These are phyloP conservation scores for Diarsia mendica DNA, from an alignment of 2,888 invertebrate species.

Conservation along the genomic window DNA sequence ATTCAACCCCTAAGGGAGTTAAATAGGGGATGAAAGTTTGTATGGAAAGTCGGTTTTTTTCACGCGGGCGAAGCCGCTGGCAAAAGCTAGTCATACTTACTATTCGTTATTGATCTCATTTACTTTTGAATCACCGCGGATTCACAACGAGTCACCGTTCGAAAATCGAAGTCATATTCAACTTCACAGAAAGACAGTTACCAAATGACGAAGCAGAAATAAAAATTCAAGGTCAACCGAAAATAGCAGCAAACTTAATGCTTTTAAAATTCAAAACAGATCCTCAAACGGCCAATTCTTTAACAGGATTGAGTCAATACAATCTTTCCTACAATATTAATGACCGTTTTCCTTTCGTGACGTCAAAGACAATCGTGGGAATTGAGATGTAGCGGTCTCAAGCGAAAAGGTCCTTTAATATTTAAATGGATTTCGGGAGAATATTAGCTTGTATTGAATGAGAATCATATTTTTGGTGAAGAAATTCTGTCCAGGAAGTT, in stretches of 20 bases:
- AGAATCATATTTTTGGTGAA: background rate
- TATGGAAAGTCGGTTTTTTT: too few relatives aligned
- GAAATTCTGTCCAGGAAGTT: background rate
- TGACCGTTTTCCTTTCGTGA: conserved; percentile 14
- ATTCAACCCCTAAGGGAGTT: too few relatives aligned
- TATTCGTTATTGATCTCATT: too few relatives aligned
- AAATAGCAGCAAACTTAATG: background rate
- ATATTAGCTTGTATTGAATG: background rate
- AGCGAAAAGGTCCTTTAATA: conserved; percentile 15
- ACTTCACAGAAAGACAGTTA: background rate
- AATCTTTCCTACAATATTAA: conserved; percentile 37
- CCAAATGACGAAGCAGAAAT: background rate
- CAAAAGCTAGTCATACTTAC: too few relatives aligned
- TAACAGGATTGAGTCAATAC: conserved; percentile 20
- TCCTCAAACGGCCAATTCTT: background rate
- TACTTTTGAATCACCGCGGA: too few relatives aligned
- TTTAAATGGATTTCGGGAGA: conserved; percentile 23
- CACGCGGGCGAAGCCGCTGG: too few relatives aligned
- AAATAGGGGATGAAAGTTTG: too few relatives aligned
- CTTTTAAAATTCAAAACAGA: conserved; percentile 38
- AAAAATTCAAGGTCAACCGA: conserved; percentile 11
- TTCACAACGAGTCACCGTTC: too few relatives aligned
- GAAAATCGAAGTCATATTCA: background rate
- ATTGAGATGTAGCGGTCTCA: conserved; percentile 11
- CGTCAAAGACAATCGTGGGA: conserved; percentile 12